A percentile compares a stretch with the other conserved stretches of the same genome.
These are phyloP conservation scores for Alectoris magna DNA, from an alignment of 2,797 vertebrate species.

Conservation along the genomic window DNA sequence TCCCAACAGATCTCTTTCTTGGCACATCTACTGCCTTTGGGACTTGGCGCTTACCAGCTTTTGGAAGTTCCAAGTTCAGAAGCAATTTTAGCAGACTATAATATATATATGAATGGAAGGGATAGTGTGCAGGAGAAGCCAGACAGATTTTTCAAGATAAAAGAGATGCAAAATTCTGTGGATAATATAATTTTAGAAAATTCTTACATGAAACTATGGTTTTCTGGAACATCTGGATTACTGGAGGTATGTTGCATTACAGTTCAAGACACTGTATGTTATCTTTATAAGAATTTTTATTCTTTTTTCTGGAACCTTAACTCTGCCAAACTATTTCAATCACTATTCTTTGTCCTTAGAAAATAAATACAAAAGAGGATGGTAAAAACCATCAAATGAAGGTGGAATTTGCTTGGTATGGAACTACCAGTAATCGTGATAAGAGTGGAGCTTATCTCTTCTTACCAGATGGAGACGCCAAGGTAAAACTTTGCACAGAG, in stretches of 20 bases:
- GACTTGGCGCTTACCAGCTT: constrained; percentile 85
- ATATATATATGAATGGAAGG: constrained; percentile 71
- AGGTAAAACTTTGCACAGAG: constrained; percentile 77
- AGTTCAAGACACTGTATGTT: not conserved
- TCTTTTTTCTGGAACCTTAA: not conserved
- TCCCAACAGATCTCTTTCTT: constrained; percentile 86
- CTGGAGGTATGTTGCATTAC: constrained; percentile 83
- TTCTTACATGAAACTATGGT: constrained; percentile 84
- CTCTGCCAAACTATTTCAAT: not conserved
- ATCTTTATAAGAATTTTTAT: not conserved
- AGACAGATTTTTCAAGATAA: constrained; percentile 82
- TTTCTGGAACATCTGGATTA: constrained; percentile 84
- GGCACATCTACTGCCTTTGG: constrained; percentile 84
- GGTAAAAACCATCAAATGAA: constrained; percentile 79
- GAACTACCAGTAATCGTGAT: constrained; percentile 86
- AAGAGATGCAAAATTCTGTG: constrained; percentile 64
- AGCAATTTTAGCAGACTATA: constrained; percentile 79
- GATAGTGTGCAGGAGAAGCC: constrained; percentile 31
- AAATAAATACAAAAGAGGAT: constrained; percentile 82
- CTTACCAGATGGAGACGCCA: constrained; percentile 88
- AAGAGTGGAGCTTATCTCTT: constrained; percentile 96
- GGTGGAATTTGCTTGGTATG: constrained; percentile 91
- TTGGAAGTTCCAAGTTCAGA: constrained; percentile 76
- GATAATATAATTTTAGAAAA: constrained; percentile 85
- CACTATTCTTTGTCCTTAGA: constrained; percentile 70